Base-by-base conservation (phyloP, 2,113 vertebrate genomes). In the Murina feae region DNA sequence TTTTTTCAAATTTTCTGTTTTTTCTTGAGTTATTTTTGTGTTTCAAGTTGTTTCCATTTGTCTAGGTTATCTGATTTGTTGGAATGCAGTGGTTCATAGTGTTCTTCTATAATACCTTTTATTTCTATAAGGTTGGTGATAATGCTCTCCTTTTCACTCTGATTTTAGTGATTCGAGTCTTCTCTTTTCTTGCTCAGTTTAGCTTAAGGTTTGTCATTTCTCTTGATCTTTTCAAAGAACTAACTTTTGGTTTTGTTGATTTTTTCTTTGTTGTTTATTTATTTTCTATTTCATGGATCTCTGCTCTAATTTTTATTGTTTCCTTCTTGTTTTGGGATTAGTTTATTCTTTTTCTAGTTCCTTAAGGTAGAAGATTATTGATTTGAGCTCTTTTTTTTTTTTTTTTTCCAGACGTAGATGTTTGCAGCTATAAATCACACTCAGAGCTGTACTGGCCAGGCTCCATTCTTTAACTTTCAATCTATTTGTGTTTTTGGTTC, bases 161-260 rank as follows among this genome's bases (percentile, higher is more conserved):
- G 69, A 51, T 74, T 94, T 89, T 85, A 72, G 32, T 78, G 42
- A 78, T 86, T 90, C 86, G 51, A 63, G 30, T 69, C 23, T 90
- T 65, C 37, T 86, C 18, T 55, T 71, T 65, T 63, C 23, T 91
- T 71, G 17, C 8, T 90, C 25, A 47, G 44, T 49, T 25, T 90
- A 42, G 4, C 16, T 83, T 92, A 68, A 81, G 30, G 37, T 78
- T 78, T 71, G 49, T 85, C 66, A 76, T 0, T 86, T 55, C 63
- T 91, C 30, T 89, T 63, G 32, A 55, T 60, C 60, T 81, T 91
- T 88, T 39, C 58, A 82, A n/a, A 58, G 44, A 79, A 66, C 32
- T 75, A 71, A 92, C 51, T 87, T 93, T 65, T 75, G 30, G 18
- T 96, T 81, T 69, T 89, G 23, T 53, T 88, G 30, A 84, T 35